Base-by-base conservation (phyloP, 2,888 invertebrate species). In the Dorcus hopei region DNA sequence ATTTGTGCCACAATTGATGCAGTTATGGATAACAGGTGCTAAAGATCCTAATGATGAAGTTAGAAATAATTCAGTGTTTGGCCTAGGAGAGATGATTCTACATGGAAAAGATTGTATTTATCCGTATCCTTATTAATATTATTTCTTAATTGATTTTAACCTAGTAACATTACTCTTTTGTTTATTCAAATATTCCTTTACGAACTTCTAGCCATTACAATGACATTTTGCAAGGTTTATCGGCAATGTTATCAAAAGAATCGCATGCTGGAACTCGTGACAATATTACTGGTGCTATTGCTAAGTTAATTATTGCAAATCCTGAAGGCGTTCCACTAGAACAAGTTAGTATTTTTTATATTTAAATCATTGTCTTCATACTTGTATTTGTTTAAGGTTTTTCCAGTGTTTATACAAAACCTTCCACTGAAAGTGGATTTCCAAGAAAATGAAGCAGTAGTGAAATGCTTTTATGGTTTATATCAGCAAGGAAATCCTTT, bases 251-350 rank as follows among this genome's bases (percentile, higher is more conserved):
- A 54, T 76, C 82, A 3, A 82, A 80, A 57, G 91, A 91, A 76
- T 79, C 81, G n/a, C 83, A 87, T 68, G 80, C 82, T 0, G 81
- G 87, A 41, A 86, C 87, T 3, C 77, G 88, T 58, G 92, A 92
- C 73, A 92, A 92, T 73, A 86, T 91, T 64, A 88, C 89, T 74
- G 91, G 89, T 51, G 89, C 91, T 38, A 81, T 90, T 52, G 87
- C 90, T 26, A 83, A 90, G 58, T 81, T 92, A 71, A 88, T 92
- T 52, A 79, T 86, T 40, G 82, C 85, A 2, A 88, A 90, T 76
- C 77, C 82, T 45, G 76, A 76, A 56, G 80, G 81, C 64, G 80
- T 91, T 59, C 91, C 91, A 16, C 73, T 91, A 57, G 84, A 84
- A n/a, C 87, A 88, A 76, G 89, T 85, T 68, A 9, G 41, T 14